Base-by-base conservation (phyloP, 1,140 invertebrate genomes). In the Agrypnia vestita region DNA sequence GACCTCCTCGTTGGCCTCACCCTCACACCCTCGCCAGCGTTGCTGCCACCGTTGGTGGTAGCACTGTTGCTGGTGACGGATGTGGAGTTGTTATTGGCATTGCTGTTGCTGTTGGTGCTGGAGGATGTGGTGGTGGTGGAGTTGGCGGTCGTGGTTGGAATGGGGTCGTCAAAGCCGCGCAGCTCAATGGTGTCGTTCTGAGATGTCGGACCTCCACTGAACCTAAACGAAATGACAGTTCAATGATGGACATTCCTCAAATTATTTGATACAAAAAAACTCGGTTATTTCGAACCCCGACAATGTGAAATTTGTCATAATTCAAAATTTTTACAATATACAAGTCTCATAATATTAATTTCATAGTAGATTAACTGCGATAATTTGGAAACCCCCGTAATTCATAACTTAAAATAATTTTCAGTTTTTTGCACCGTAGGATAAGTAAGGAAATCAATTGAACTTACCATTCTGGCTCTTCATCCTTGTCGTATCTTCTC, bases 171-270 rank as follows among this genome's bases (percentile, higher is more conserved):
- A 89, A 98, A 98, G 6, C 97, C 97, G 75, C 94, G 92, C 67
- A 98, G 88, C 86, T 98, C 97, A 78, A 98, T 98, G n/a, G 95
- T 97, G 83, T 98, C 97, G 82, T 94, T 91, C 84, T 97, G 95
- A 62, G 96, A 97, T 69, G 94, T 95, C 44, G 97, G 97, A 47
- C 96, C 97, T 67, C 93, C 94, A 85, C 94, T 95, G 85, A 96
- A 97, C 93, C 93, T 89, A 81, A 17, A 79, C 1, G 25, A 6
- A 35, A 3, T 35, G 25, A 35, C 6, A 35, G 25, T 35, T 1
- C 25, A 35, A 35, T 35, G 6, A 3, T 35, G 6, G 25, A 35
- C 25, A 35, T 6, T 35, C 6, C 25, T 6, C 25, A 35, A 35
- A n/a, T n/a, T n/a, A n/a, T n/a, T n/a, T n/a, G n/a, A n/a, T n/a